Base-by-base conservation (phyloP, 2,113 vertebrate species). In the Aldabrachelys gigantea region DNA sequence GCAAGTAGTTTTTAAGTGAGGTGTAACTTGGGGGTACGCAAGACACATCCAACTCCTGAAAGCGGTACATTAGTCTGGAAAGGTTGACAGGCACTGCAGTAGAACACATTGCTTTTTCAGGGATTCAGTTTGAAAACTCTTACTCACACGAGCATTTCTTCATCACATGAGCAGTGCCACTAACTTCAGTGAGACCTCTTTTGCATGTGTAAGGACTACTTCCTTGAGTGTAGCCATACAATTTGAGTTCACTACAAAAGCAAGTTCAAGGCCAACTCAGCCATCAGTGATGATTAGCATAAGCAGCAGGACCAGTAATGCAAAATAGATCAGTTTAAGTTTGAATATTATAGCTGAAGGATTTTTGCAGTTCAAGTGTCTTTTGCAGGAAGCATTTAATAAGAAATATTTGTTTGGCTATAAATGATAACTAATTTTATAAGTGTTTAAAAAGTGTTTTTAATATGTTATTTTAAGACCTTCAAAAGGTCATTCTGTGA, bases 281-380 rank as follows among this genome's bases (percentile, higher is more conserved):
- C 41, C 0, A 38, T 47, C 16, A 59, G 12, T 59, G 52, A 85
- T 59, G 27, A 80, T 50, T 47, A 72, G 1, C 3, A 76, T 80
- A 9, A n/a, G 2, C 24, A 35, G 5, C 9, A 57, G 1, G 4
- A 65, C 79, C 82, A 69, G 9, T 1, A 59, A 27, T 27, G 62
- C 11, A 82, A 38, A 41, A 49, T 1, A 8, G 5, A 44, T 29
- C 8, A 31, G 5, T 84, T 91, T 57, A 53, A 3, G 1, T 21
- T 84, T 91, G 69, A 72, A 41, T 41, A 72, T 38, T 81, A 80
- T 49, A 53, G 8, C 10, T 80, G 38, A 59, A 65, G 53, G 1
- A 1, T 44, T 72, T 92, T 72, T 52, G 1, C 4, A 6, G 52
- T 31, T 0, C 10, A 38, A 12, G 24, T 41, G 8, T 0, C 22